A percentile compares a stretch with the other conserved stretches of the same genome.
phyloP scores from a whole-genome alignment of 1,140 invertebrate genomes.

The Philopotamus ludificatus region DNA sequence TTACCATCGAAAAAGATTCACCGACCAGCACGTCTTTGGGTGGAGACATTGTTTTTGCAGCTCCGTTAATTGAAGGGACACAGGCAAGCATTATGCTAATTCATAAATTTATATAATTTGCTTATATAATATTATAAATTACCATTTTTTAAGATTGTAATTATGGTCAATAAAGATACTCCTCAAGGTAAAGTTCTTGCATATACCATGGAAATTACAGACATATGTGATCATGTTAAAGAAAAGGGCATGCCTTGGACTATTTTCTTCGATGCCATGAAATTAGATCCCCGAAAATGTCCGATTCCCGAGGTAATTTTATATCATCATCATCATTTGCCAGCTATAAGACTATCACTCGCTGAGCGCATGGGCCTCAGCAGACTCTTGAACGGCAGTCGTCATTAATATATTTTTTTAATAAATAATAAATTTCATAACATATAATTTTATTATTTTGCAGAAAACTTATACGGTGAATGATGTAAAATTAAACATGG shows the following conservation, averaged over 20 bases:
- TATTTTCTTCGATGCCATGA: constrained; percentile 43
- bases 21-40: constrained; percentile 18
- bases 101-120: background rate
- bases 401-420: background rate
- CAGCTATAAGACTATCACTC: no score
- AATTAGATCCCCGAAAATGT: constrained; percentile 42
- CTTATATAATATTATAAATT: background rate
- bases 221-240: constrained; percentile 45
- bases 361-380: no score
- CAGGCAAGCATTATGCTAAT: constrained; percentile 7
- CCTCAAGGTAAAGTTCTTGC: constrained; percentile 45
- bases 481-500: constrained; percentile 30
- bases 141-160: constrained; percentile 40
- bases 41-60: constrained; percentile 14
- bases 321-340: no score
- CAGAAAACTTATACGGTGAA: constrained; percentile 27
- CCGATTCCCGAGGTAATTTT: constrained; percentile 45
- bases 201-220: constrained; percentile 39
- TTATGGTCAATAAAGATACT: constrained; percentile 46
- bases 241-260: constrained; percentile 47
- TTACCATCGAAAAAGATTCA: constrained; percentile 27
- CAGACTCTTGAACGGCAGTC: no score
- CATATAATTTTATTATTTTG: no score
- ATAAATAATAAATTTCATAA: background rate
- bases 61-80: background rate